Percentiles rank a stretch among this genome's conserved stretches.
phyloP scores from a whole-genome alignment of 1,140 invertebrate species.

The Drosophila guanche region DNA sequence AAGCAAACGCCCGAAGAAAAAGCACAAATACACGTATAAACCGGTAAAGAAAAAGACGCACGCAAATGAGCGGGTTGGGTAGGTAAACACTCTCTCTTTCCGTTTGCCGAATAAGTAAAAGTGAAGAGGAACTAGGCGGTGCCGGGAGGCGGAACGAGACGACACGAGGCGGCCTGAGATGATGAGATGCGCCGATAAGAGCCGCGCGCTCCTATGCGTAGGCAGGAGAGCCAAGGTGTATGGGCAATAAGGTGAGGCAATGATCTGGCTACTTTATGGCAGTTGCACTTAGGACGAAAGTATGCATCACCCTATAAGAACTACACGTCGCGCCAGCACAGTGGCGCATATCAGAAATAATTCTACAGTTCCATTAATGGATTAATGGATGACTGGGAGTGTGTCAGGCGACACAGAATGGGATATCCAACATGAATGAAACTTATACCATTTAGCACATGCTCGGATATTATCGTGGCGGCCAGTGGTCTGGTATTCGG shows the following conservation, averaged over 20 bases:
- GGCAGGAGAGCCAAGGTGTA: constrained; percentile 2
- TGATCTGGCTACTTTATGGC: too few relatives aligned
- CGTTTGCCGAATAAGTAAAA: constrained; percentile 67
- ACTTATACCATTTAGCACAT: too few relatives aligned
- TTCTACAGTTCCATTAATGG: too few relatives aligned
- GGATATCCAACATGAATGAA: too few relatives aligned
- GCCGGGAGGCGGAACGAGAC: constrained; percentile 23
- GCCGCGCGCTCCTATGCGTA: constrained; percentile 51
- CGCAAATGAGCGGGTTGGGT: constrained; percentile 65
- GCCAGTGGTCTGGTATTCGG: constrained; percentile 3
- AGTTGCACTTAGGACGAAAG: neutral
- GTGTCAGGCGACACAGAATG: too few relatives aligned
- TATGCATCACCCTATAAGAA: too few relatives aligned
- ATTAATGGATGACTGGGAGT: too few relatives aligned
- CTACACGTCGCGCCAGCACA: neutral
- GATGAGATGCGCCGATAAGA: constrained; percentile 40
- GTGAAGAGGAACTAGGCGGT: constrained; percentile 46
- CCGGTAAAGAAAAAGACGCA: constrained; percentile 63
- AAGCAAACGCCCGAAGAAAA: constrained; percentile 33
- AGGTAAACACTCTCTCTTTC: constrained; percentile 75
- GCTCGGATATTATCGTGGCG: too few relatives aligned
- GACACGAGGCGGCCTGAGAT: constrained; percentile 2
- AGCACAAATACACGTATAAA: constrained; percentile 46
- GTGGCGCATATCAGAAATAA: neutral
- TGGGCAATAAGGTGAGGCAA: too few relatives aligned